These are phyloP conservation scores for Ptilodon capucinus DNA, from an alignment of 2,888 invertebrate species.

Conservation along the genomic window DNA sequence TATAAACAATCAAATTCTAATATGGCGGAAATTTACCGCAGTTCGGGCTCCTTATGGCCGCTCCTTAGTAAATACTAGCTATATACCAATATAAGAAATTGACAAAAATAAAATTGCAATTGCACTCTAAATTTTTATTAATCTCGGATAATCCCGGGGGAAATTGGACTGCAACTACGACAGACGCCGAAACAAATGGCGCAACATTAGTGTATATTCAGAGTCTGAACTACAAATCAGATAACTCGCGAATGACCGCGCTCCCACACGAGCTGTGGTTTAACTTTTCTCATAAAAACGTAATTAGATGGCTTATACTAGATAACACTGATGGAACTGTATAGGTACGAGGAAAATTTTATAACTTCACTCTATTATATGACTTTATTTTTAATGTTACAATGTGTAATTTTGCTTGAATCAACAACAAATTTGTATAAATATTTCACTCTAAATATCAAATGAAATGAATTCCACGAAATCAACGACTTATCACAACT, in stretches of 20 bases:
- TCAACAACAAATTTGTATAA: too few species aligned
- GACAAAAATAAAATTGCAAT: not conserved
- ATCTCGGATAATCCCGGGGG: not conserved
- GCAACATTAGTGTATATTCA: not conserved
- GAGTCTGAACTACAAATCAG: slow-evolving; percentile 13
- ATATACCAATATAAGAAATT: too few species aligned
- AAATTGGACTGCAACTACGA: not conserved
- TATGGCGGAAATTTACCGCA: too few species aligned
- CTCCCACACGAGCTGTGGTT: slow-evolving; percentile 4
- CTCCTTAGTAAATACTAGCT: too few species aligned
- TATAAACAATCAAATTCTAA: too few species aligned
- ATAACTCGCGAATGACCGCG: slow-evolving; percentile 21
- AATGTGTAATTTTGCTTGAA: not conserved
- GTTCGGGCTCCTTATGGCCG: too few species aligned
- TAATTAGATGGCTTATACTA: not conserved
- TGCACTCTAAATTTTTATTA: not conserved
- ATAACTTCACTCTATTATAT: not conserved
- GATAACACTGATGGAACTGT: not conserved
- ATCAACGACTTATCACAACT: not conserved
- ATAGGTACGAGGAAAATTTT: not conserved
- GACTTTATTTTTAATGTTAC: not conserved
- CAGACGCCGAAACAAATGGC: not conserved
- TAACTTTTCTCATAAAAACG: slow-evolving; percentile 23
- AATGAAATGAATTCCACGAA: not conserved
- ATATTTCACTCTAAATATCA: too few species aligned